phyloP scores from a whole-genome alignment of 2,888 invertebrate species.

The Acanthosepion pharaonis region DNA sequence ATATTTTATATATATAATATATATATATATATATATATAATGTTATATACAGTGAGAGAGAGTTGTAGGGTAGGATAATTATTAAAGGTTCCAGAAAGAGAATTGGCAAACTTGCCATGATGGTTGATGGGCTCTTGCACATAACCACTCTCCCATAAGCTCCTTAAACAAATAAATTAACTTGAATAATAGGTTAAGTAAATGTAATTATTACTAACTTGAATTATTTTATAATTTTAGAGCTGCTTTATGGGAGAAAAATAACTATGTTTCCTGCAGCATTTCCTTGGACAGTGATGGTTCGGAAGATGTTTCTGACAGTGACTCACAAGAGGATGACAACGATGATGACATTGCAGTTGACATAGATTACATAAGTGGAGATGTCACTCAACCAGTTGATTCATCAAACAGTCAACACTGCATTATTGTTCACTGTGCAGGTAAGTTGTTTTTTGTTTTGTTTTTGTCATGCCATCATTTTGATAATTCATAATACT shows the following conservation, averaged over 20 bases:
- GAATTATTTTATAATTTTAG: background rate
- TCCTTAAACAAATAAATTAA: no score
- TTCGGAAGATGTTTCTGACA: slow-evolving; percentile 56
- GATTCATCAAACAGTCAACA: slow-evolving; percentile 51
- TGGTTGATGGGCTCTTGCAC: no score
- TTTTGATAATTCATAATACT: no score
- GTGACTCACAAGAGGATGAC: slow-evolving; percentile 55
- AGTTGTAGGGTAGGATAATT: no score
- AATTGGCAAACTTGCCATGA: no score
- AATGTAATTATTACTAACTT: no score
- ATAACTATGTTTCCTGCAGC: slow-evolving; percentile 66
- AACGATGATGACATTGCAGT: slow-evolving; percentile 52
- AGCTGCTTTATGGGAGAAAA: slow-evolving; percentile 64
- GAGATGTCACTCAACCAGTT: slow-evolving; percentile 74
- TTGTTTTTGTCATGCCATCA: background rate
- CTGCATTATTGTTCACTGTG: slow-evolving; percentile 73
- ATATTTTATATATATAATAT: no score
- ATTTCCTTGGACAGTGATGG: slow-evolving; percentile 61
- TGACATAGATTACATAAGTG: slow-evolving; percentile 70
- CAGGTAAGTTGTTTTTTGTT: slow-evolving; percentile 63
- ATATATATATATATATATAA: no score
- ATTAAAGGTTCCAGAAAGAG: no score
- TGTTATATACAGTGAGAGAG: no score
- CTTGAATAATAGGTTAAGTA: no score
- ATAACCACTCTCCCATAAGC: no score